Evolutionary conservation across 2,797 vertebrate species (phyloP), one percentile per base, ranked within the genome.

Genomic region (Etheostoma perlongum): DNA sequence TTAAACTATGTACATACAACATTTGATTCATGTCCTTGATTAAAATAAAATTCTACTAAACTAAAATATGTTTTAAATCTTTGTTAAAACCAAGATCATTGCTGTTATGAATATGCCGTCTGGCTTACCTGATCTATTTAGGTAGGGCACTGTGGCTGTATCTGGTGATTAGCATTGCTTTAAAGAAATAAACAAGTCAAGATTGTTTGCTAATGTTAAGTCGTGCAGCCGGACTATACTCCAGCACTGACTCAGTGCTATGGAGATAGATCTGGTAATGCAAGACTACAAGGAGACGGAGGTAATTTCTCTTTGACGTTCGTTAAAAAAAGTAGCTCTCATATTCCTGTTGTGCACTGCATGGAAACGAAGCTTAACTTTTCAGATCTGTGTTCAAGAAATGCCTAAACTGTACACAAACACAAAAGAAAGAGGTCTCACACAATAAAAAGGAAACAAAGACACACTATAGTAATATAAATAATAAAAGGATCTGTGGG

Each of bases 401-500:
- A 67, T 58, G 33, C 47, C 65, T 23, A 30, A 42, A 71, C 18
- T 52, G 15, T 36, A 65, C 27, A 51, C 36, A 66, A 55, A 0
- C 36, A 36, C 2, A 36, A 11, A 11, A 40, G 8, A 40, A 40
- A 44, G 3, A 44, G 16, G 8, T 13, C 19, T 57, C 21, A 64
- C 47, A 70, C 27, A 59, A 10, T 7, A 27, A 57, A 42, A 13
- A 51, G 18, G 52, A 40, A 16, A 62, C 19, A 9, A 60, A 42
- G n/a, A 23, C 4, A 51, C 73, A 21, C 46, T 21, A 11, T 4
- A 62, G 4, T 33, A 51, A 73, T 47, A 83, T 81, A 89, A 87
- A 90, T 78, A 76, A 78, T 54, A 76, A 25, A 40, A 83, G 44
- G 40, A 21, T 67, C 48, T 61, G 73, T 69, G 71, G 55, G 77